Percentiles rank a stretch among this genome's conserved stretches.
phyloP scores from a whole-genome alignment of 2,797 vertebrate genomes.

The Paguma larvata region DNA sequence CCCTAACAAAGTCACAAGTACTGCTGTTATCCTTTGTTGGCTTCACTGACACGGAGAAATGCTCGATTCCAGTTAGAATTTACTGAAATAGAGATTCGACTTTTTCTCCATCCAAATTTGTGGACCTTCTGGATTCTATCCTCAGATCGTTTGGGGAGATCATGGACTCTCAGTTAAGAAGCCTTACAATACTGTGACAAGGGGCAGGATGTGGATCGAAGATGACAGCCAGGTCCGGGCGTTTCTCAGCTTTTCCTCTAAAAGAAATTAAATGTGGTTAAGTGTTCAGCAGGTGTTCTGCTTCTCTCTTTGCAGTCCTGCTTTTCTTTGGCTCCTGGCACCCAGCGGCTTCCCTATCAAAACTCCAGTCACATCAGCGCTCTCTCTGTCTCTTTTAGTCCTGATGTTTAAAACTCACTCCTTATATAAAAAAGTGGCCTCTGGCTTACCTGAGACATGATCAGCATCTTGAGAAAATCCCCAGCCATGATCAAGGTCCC shows the following conservation, averaged over 20 bases:
- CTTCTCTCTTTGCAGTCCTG: background rate
- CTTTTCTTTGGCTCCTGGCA: background rate
- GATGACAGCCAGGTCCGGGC: too few species aligned
- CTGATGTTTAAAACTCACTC: constrained; percentile 33
- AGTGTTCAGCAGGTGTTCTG: background rate
- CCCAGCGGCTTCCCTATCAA: background rate
- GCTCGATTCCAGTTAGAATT: background rate
- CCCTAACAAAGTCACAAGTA: background rate
- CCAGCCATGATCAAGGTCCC: background rate
- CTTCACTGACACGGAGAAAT: background rate
- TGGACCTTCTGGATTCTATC: background rate
- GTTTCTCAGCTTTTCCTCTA: background rate
- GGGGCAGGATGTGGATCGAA: background rate
- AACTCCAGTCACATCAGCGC: background rate
- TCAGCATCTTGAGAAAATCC: constrained; percentile 24
- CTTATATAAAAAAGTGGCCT: background rate
- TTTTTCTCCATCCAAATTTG: background rate
- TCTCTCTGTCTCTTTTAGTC: constrained; percentile 2
- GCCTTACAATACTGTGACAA: background rate
- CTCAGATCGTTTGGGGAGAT: background rate
- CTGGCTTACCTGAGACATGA: background rate
- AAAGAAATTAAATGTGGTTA: background rate
- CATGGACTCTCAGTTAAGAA: background rate
- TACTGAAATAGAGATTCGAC: background rate
- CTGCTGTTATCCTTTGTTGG: background rate